These are phyloP conservation scores for Alligator sinensis DNA, from an alignment of 2,113 vertebrate species.

Conservation along the genomic window DNA sequence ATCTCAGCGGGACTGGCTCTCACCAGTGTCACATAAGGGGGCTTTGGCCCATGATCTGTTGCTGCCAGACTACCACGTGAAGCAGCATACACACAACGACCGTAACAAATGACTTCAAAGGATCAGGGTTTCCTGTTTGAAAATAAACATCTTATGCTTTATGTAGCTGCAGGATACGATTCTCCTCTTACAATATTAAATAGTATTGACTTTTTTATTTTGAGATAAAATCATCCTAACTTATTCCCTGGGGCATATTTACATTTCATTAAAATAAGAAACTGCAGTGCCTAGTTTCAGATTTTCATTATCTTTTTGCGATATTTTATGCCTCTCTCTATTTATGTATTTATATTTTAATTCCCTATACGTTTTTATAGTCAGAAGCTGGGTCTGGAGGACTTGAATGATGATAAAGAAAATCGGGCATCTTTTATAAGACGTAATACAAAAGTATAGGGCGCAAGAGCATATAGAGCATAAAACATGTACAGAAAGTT, in stretches of 20 bases:
- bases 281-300: not conserved
- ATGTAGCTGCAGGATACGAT: not conserved
- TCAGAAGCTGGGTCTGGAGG: not conserved
- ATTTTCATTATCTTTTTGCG: not conserved
- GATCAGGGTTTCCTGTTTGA: not conserved
- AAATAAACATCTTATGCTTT: conserved; percentile 49
- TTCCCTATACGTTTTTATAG: not conserved
- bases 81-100: fast-evolving
- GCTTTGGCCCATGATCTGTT: not conserved
- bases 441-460: not conserved
- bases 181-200: not conserved
- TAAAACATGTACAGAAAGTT: not conserved
- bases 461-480: not conserved
- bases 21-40: not conserved
- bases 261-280: conserved; percentile 28
- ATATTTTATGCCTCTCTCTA: conserved; percentile 7
- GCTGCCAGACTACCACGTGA: fast-evolving
- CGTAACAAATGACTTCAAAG: not conserved
- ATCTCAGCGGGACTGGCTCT: not conserved
- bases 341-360: not conserved
- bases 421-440: not conserved
- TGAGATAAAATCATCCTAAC: conserved; percentile 29
- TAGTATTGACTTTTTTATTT: not conserved
- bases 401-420: not conserved
- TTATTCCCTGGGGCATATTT: not conserved